phyloP scores from a whole-genome alignment of 2,888 invertebrate species.

The Seladonia tumulorum region DNA sequence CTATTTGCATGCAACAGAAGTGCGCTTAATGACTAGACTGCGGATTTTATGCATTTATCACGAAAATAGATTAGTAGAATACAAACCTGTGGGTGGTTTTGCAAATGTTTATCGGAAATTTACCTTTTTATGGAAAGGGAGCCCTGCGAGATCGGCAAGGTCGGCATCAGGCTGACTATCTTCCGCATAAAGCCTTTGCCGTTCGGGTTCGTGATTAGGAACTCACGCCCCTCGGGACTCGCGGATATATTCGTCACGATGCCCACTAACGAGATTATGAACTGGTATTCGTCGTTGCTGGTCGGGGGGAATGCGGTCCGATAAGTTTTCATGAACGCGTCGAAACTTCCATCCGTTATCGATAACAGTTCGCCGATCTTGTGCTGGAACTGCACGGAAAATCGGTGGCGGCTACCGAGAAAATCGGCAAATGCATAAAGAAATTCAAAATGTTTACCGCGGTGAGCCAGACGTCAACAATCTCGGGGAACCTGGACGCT shows the following conservation, averaged over 20 bases:
- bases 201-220: constrained; percentile 78
- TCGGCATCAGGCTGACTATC: constrained; percentile 77
- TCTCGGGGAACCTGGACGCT: constrained; percentile 79
- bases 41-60: not conserved
- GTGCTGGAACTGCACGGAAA: constrained; percentile 72
- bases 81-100: not conserved
- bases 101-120: not conserved
- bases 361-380: constrained; percentile 80
- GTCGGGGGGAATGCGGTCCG: constrained; percentile 76
- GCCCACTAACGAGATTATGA: constrained; percentile 81
- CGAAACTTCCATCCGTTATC: constrained; percentile 80
- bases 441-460: constrained; percentile 71
- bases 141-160: constrained; percentile 77
- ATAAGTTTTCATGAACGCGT: constrained; percentile 82
- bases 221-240: constrained; percentile 80
- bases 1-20: not conserved
- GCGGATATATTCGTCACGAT: constrained; percentile 82
- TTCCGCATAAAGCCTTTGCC: constrained; percentile 80
- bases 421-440: not conserved
- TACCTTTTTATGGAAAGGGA: constrained; percentile 78
- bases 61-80: not conserved
- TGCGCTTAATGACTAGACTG: not conserved
- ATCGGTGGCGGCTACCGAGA: not conserved
- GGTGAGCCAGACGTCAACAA: constrained; percentile 79
- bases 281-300: constrained; percentile 81